Conservation (phyloP, 2,797 vertebrate species). For the Lacerta viridis region DNA sequence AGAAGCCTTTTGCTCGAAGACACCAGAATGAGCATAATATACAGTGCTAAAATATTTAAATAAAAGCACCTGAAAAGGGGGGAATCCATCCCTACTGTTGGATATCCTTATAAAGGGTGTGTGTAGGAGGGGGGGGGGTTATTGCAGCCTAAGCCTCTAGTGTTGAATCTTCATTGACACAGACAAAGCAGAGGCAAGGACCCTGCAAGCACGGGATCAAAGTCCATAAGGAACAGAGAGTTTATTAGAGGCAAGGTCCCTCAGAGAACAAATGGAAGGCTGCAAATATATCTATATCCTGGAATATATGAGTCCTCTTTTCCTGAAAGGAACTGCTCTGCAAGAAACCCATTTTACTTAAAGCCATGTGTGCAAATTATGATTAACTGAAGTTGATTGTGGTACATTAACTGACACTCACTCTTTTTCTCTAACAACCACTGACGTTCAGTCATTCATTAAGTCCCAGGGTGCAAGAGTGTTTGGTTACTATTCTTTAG, state of each 20-base stretch:
- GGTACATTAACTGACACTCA: neutral
- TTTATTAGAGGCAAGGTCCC: neutral
- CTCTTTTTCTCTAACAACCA: neutral
- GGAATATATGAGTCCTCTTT: neutral
- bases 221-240: neutral
- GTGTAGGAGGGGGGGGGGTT: too few relatives aligned
- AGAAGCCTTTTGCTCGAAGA: neutral
- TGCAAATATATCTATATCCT: neutral
- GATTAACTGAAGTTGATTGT: neutral
- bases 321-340: neutral
- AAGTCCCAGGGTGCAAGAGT: neutral
- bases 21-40: neutral
- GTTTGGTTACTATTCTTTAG: conserved; percentile 5
- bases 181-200: too few relatives aligned
- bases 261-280: neutral
- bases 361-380: neutral
- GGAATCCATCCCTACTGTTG: neutral
- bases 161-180: too few relatives aligned
- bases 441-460: neutral
- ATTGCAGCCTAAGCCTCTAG: too few relatives aligned
- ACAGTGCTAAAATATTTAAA: neutral
- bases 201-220: neutral
- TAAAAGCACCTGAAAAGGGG: neutral
- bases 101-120: neutral
- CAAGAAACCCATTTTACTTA: neutral